Conservation (phyloP, 2,888 invertebrate species). For the Philereme vetulata region DNA sequence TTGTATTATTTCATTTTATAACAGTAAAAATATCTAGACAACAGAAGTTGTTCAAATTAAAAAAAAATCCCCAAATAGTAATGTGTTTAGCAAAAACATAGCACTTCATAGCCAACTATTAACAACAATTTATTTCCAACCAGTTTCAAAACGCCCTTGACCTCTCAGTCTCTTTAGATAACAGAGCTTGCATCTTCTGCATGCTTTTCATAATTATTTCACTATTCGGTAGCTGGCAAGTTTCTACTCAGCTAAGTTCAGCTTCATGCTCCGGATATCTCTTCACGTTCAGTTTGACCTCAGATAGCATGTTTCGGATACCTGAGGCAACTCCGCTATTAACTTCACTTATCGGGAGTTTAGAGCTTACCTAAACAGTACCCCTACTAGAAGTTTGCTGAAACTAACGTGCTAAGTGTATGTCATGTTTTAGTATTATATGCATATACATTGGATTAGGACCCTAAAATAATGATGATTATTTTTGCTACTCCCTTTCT, state of each 20-base stretch:
- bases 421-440: not conserved
- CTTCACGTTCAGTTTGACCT: conserved; percentile 14
- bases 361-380: conserved; percentile 11
- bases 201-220: not conserved
- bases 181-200: not conserved
- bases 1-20: no score
- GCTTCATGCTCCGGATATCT: conserved; percentile 7
- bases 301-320: conserved; percentile 19
- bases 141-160: conserved; percentile 1
- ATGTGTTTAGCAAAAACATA: no score
- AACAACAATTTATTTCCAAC: not conserved
- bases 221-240: not conserved
- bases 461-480: no score
- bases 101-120: no score
- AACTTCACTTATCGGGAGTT: conserved; percentile 10
- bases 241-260: conserved; percentile 7
- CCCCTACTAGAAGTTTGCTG: conserved; percentile 6
- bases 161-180: not conserved
- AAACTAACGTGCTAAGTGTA: conserved; percentile 1
- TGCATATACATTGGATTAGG: no score
- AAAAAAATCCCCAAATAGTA: no score
- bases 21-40: no score
- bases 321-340: conserved; percentile 6
- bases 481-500: no score
- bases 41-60: no score